Base-by-base conservation (phyloP, 1,140 invertebrate species). In the Orius insidiosus region DNA sequence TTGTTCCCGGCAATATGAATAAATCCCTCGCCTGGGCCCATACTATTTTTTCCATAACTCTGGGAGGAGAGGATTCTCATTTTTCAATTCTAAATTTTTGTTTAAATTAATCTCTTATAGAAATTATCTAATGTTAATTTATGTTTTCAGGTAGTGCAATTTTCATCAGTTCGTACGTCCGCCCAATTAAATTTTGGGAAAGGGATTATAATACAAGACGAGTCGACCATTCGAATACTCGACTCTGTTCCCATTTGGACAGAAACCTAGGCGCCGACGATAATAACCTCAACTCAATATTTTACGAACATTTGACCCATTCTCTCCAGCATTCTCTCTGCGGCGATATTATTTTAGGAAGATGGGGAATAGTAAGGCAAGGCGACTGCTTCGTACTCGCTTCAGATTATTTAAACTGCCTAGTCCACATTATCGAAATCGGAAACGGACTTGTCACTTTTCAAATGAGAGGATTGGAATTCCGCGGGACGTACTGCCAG, bases 121-220 rank as follows among this genome's bases (percentile, higher is more conserved):
- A n/a, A 24, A 24, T 24, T 24, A 24, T 24, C n/a, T 39, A 35
- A 24, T 42, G 7, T 43, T 32, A 3, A 11, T 33, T 41, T 36
- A 53, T 54, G 41, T 13, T 56, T 58, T 32, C 56, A 73, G 75
- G 77, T 7, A 95, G 89, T 62, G 94, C 95, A 49, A 97, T 98
- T 59, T 98, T 99, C 62, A 76, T 98, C 54, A 89, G 87, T 13
- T 97, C 93, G 0, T 98, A 99, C 61, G 86, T 95, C 9, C 71
- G 95, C 13, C 95, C 95, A 0, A 76, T 98, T 0, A 98, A 98
- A 64, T 99, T 98, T 63, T 98, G 95, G 95, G 95, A 99, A 63
- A 72, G 90, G 52, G 89, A 97, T 62, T 97, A 97, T 60, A 97
- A 97, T 58, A 99, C 95, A 0, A 82, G 93, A 51, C 65, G 94